A percentile compares a stretch with the other conserved stretches of the same genome.
phyloP scores from a whole-genome alignment of 2,888 invertebrate genomes.

The Oxystoma pomonae region DNA sequence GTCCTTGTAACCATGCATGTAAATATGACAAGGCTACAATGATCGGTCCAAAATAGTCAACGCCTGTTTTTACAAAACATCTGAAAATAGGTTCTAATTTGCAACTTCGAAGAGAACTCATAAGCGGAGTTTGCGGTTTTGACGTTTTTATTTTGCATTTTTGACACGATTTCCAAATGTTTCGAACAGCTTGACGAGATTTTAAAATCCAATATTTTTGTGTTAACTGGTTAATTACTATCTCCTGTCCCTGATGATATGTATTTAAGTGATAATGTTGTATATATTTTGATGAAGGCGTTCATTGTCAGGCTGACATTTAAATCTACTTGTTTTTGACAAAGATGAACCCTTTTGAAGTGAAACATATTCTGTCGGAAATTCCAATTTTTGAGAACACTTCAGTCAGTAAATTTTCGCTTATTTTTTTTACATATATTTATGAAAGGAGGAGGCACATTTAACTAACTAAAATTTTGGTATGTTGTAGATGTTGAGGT shows the following conservation, averaged over 20 bases:
- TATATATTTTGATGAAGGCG: not conserved
- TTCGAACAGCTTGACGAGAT: too few species aligned
- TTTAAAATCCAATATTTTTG: slow-evolving; percentile 16
- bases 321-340: not conserved
- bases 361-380: not conserved
- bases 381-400: not conserved
- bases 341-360: not conserved
- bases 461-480: too few species aligned
- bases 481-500: too few species aligned
- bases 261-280: slow-evolving; percentile 7
- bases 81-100: slow-evolving; percentile 11
- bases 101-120: slow-evolving; percentile 10
- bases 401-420: not conserved
- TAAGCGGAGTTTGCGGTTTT: slow-evolving; percentile 10
- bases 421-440: not conserved
- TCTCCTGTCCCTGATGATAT: slow-evolving; percentile 12
- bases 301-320: not conserved
- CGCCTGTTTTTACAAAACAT: slow-evolving; percentile 16
- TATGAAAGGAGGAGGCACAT: too few species aligned
- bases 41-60: too few species aligned
- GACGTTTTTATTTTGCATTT: slow-evolving; percentile 11
- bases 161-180: too few species aligned
- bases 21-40: too few species aligned
- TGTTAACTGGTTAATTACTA: slow-evolving; percentile 9
- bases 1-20: too few species aligned